Percentiles rank a stretch among this genome's conserved stretches.
phyloP scores from a whole-genome alignment of 1,140 invertebrate genomes.

The Belonocnema kinseyi region DNA sequence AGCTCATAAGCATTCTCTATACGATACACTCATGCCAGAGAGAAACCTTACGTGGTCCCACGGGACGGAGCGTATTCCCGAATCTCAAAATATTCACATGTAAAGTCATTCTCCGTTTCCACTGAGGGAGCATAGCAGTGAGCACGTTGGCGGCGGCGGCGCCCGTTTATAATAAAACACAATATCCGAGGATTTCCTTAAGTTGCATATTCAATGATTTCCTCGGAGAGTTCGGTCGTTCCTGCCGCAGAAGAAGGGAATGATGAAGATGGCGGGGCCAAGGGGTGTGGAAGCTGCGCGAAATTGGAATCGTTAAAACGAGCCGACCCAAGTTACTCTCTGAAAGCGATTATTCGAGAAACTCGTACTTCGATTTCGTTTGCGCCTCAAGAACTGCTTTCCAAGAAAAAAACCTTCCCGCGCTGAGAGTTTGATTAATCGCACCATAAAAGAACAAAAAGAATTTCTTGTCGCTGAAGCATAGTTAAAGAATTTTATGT shows the following conservation, averaged over 20 bases:
- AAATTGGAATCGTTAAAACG: constrained; percentile 67
- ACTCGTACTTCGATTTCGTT: constrained; percentile 32
- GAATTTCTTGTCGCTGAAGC: neutral
- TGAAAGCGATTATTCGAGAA: constrained; percentile 34
- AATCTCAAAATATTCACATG: constrained; percentile 73
- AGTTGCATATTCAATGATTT: constrained; percentile 83
- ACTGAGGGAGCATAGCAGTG: constrained; percentile 9
- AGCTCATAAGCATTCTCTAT: constrained; percentile 17
- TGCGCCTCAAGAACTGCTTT: neutral
- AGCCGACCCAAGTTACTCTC: constrained; percentile 48
- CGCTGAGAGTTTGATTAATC: constrained; percentile 23
- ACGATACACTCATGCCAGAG: constrained; percentile 39
- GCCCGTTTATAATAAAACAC: constrained; percentile 75
- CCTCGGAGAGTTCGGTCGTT: constrained; percentile 77
- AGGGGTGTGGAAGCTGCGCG: constrained; percentile 41
- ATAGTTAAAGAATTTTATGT: neutral
- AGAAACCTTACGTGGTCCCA: constrained; percentile 42
- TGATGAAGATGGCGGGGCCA: constrained; percentile 36
- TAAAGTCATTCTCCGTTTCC: constrained; percentile 56
- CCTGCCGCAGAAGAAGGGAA: constrained; percentile 39
- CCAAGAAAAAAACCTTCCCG: neutral
- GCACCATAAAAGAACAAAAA: neutral
- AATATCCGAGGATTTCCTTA: constrained; percentile 79
- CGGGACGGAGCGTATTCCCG: constrained; percentile 65
- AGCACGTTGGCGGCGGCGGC: constrained; percentile 36